These are phyloP conservation scores for Corythornis madagascariensis DNA, from an alignment of 2,113 vertebrate species.

Conservation along the genomic window DNA sequence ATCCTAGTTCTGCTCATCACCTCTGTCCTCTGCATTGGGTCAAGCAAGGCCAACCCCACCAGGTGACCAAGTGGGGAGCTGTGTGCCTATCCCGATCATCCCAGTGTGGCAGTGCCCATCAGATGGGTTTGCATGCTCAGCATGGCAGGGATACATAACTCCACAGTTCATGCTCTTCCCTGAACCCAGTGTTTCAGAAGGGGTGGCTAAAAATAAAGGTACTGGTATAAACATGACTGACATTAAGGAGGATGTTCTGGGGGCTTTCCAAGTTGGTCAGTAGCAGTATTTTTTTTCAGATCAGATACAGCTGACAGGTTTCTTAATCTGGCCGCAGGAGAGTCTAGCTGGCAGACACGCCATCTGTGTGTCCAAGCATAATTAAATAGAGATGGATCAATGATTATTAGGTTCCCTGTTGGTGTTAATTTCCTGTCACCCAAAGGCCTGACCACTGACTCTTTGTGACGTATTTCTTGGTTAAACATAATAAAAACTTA, in stretches of 20 bases:
- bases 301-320: constrained; percentile 6
- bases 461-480: neutral
- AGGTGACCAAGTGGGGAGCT: neutral
- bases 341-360: constrained; percentile 1
- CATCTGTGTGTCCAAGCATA: neutral
- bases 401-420: constrained; percentile 16
- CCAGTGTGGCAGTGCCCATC: neutral
- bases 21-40: rapidly evolving
- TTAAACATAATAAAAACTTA: neutral
- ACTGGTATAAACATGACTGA: neutral
- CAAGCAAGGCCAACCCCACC: rapidly evolving
- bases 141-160: neutral
- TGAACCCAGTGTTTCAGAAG: neutral
- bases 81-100: neutral
- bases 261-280: constrained; percentile 25
- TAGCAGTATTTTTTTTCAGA: neutral
- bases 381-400: constrained; percentile 48
- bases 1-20: rapidly evolving
- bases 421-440: constrained; percentile 26
- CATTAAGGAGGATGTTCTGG: neutral
- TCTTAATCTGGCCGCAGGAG: neutral
- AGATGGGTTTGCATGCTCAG: neutral
- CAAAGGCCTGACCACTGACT: neutral
- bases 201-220: constrained; percentile 31
- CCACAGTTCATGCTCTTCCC: neutral